phyloP scores from a whole-genome alignment of 2,888 invertebrate species.

The Pimpla rufipes region DNA sequence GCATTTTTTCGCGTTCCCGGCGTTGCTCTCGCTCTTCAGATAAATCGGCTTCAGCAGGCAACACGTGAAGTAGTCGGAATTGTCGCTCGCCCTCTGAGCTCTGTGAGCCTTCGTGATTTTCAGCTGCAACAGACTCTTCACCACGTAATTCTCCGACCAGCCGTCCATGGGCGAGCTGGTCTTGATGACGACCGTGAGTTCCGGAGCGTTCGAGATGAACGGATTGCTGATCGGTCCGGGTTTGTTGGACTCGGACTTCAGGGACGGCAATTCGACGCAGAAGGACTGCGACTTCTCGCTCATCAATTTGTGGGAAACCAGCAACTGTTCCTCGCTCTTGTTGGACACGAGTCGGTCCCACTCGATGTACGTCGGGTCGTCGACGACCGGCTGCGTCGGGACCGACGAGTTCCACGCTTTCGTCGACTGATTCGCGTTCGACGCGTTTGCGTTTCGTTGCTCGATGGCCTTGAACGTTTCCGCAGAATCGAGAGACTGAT shows the following conservation, averaged over 20 bases:
- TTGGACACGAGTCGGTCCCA: slow-evolving; percentile 80
- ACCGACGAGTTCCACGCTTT: slow-evolving; percentile 59
- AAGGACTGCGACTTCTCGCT: slow-evolving; percentile 76
- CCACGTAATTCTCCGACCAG: slow-evolving; percentile 84
- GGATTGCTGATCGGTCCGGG: slow-evolving; percentile 81
- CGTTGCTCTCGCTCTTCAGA: slow-evolving; percentile 78
- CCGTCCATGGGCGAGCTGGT: slow-evolving; percentile 83
- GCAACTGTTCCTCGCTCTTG: slow-evolving; percentile 78
- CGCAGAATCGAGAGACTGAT: slow-evolving; percentile 1
- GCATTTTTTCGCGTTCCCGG: slow-evolving; percentile 79
- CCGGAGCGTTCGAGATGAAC: slow-evolving; percentile 82
- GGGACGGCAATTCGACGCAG: slow-evolving; percentile 80
- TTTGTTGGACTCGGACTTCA: slow-evolving; percentile 79
- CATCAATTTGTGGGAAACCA: slow-evolving; percentile 76
- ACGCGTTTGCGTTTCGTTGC: slow-evolving; percentile 25
- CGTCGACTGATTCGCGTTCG: slow-evolving; percentile 45
- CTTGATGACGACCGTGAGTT: slow-evolving; percentile 85
- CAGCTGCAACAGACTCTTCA: slow-evolving; percentile 86
- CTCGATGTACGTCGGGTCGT: slow-evolving; percentile 75
- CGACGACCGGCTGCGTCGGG: slow-evolving; percentile 47
- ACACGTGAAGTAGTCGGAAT: slow-evolving; percentile 86
- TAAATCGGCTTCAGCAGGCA: slow-evolving; percentile 86
- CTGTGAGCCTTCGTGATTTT: slow-evolving; percentile 84
- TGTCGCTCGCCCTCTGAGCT: slow-evolving; percentile 83
- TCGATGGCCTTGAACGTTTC: slow-evolving; percentile 58